A percentile compares a stretch with the other conserved stretches of the same genome.
These are phyloP conservation scores for Meleagris gallopavo DNA, from an alignment of 2,113 vertebrate species.

Conservation along the genomic window DNA sequence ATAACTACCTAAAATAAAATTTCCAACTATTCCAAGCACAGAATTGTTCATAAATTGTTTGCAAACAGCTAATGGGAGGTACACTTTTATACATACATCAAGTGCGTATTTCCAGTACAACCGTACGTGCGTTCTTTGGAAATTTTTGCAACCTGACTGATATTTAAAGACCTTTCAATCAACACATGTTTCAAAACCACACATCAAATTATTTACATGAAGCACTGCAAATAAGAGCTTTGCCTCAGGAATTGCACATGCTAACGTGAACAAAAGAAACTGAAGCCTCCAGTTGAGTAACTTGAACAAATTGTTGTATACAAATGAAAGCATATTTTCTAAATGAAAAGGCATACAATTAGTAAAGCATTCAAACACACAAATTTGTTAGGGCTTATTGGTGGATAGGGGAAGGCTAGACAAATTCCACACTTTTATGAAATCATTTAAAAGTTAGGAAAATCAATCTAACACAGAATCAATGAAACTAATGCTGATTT, in stretches of 20 bases:
- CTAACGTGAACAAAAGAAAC: not conserved
- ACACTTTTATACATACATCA: not conserved
- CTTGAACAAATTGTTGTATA: not conserved
- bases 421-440: not conserved
- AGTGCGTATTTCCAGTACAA: not conserved
- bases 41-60: not conserved
- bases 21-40: not conserved
- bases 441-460: not conserved
- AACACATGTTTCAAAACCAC: not conserved
- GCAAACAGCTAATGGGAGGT: not conserved
- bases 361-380: not conserved
- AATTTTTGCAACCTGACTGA: not conserved
- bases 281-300: not conserved
- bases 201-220: not conserved
- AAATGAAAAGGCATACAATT: not conserved
- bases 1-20: not conserved
- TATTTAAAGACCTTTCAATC: not conserved
- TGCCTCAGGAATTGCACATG: not conserved
- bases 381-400: not conserved
- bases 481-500: not conserved
- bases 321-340: not conserved
- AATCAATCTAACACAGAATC: not conserved
- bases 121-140: not conserved
- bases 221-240: not conserved
- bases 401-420: not conserved